Percentiles rank a stretch among this genome's conserved stretches.
Evolutionary conservation across 2,113 vertebrate species (phyloP).

Genomic region (Bettongia penicillata): DNA sequence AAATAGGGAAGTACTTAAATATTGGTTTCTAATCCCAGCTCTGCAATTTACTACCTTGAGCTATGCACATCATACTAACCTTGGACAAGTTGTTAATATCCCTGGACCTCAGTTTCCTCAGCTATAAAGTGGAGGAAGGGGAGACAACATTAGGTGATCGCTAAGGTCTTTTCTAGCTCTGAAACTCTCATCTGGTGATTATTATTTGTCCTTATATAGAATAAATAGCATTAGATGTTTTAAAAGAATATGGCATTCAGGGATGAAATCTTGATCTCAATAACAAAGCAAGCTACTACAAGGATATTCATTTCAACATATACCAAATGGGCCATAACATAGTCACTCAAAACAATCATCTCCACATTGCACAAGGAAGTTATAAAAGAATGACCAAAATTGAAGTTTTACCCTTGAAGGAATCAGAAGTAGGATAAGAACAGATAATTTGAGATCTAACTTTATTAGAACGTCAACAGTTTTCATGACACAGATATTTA

Average conservation of each 20-base stretch:
- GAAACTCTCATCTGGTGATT: not conserved
- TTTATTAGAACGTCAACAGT: conserved; percentile 77
- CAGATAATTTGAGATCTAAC: conserved; percentile 76
- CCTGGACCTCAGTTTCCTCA: not conserved
- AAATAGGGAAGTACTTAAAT: not conserved
- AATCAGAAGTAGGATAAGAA: conserved; percentile 58
- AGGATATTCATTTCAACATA: conserved; percentile 71
- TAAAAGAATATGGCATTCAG: conserved; percentile 46
- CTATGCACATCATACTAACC: not conserved
- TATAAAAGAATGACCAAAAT: conserved; percentile 73
- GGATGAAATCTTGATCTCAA: conserved; percentile 64
- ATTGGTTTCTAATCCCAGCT: not conserved
- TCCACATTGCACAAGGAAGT: conserved; percentile 56
- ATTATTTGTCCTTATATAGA: conserved; percentile 63
- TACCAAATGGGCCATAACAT: conserved; percentile 72
- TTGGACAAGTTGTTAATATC: not conserved
- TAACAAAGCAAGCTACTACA: conserved; percentile 68
- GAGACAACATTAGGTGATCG: not conserved
- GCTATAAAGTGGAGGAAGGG: not conserved
- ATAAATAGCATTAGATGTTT: conserved; percentile 60
- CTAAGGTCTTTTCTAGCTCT: not conserved
- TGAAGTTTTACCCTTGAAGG: conserved; percentile 70
- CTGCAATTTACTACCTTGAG: not conserved
- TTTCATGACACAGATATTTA: conserved; percentile 80
- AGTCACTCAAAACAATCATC: conserved; percentile 72